Evolutionary conservation across 2,888 invertebrate genomes (phyloP), one percentile per base, ranked within the genome.

Genomic region (Lepidocyrtinus sp.): DNA sequence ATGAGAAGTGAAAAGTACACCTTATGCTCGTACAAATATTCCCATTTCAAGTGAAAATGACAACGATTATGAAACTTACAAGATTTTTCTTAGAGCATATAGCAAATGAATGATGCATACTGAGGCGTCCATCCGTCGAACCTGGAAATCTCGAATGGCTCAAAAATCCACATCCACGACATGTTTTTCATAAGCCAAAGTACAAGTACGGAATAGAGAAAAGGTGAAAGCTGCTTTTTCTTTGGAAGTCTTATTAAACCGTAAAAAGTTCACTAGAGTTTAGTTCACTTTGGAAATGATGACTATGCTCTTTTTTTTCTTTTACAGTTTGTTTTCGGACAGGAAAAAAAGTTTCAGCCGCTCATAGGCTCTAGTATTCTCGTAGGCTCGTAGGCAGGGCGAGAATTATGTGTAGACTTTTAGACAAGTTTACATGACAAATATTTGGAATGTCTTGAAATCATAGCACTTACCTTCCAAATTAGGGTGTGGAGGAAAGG

Each of bases 61-160:
- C 59, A 59, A 73, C 74, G 79, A 74, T 79, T 79, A 79, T 78
- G 78, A 72, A 78, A 73, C 72, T 77, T 71, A 72, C 77, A 77
- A 25, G 63, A n/a, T n/a, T n/a, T n/a, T n/a, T n/a, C n/a, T n/a
- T n/a, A n/a, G n/a, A n/a, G n/a, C n/a, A n/a, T n/a, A n/a, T 36
- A 22, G 59, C 22, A 59, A 59, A 59, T 59, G 59, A 59, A 59
- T 59, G 59, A 59, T 59, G 59, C 59, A 59, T 59, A n/a, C n/a
- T n/a, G n/a, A n/a, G n/a, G n/a, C 59, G 22, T 59, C 59, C 59
- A 59, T 50, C n/a, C n/a, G n/a, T n/a, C n/a, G n/a, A n/a, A n/a
- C n/a, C n/a, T n/a, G n/a, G n/a, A n/a, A n/a, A n/a, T n/a, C n/a
- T n/a, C n/a, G n/a, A n/a, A n/a, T n/a, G 36, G 50, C 17, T n/a